phyloP scores from a whole-genome alignment of 2,797 vertebrate genomes.

The Acanthurus tractus region DNA sequence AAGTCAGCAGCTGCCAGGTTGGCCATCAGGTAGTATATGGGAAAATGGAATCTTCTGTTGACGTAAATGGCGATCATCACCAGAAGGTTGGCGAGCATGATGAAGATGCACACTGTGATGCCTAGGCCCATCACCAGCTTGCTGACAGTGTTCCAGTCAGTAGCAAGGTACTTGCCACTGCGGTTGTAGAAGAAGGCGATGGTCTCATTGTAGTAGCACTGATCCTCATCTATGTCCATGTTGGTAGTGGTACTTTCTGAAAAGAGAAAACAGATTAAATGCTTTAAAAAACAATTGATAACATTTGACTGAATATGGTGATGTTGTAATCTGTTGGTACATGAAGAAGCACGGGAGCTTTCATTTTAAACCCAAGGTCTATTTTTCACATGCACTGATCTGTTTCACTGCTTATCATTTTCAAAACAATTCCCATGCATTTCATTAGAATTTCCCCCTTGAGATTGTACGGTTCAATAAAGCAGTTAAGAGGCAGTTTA shows the following conservation, averaged over 20 bases:
- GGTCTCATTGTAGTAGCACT: constrained; percentile 98
- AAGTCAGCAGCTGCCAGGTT: constrained; percentile 99
- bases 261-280: constrained; percentile 31
- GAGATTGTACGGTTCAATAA: too few relatives aligned
- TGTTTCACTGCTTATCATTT: background rate
- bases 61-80: constrained; percentile 99
- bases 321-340: background rate
- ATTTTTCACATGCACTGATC: background rate
- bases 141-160: constrained; percentile 96
- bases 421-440: background rate
- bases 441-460: too few relatives aligned
- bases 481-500: too few relatives aligned
- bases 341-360: too few relatives aligned
- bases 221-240: constrained; percentile 86
- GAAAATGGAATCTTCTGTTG: constrained; percentile 99
- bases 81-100: constrained; percentile 98
- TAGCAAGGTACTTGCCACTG: constrained; percentile 93
- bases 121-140: constrained; percentile 98
- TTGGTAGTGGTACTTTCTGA: constrained; percentile 52
- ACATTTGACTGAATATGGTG: background rate
- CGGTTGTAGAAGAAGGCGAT: constrained; percentile 99
- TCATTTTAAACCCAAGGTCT: background rate
- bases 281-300: background rate
- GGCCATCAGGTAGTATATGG: constrained; percentile 99
- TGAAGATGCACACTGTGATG: constrained; percentile 99